Conservation (phyloP, 2,797 vertebrate genomes). For the Ceryle rudis region DNA sequence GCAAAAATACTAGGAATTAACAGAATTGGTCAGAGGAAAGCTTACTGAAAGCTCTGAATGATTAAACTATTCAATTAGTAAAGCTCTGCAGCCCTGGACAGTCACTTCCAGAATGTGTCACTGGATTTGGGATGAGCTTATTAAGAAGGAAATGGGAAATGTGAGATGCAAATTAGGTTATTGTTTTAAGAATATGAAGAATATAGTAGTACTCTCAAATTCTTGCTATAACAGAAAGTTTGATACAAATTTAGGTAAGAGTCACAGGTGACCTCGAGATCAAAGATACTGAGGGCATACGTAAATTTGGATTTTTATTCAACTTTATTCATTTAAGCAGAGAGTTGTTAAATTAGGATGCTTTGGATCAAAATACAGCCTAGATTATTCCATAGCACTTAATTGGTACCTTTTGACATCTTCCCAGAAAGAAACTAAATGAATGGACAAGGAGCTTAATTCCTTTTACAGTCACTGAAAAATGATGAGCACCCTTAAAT, state of each 20-base stretch:
- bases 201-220: background rate
- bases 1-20: background rate
- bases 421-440: background rate
- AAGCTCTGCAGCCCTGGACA: slow-evolving; percentile 39
- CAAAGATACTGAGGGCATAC: background rate
- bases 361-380: background rate
- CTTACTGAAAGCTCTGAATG: background rate
- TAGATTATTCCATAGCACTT: background rate
- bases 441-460: slow-evolving; percentile 37
- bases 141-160: background rate
- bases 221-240: background rate
- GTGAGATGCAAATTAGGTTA: background rate
- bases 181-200: background rate
- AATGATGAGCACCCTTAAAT: slow-evolving; percentile 16
- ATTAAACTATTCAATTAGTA: slow-evolving; percentile 35
- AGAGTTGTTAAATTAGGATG: background rate
- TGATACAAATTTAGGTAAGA: background rate
- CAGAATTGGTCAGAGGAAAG: background rate
- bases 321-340: background rate
- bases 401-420: background rate
- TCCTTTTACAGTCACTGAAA: slow-evolving; percentile 16
- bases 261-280: background rate
- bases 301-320: background rate
- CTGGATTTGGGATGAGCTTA: slow-evolving; percentile 44
- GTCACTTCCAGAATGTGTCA: slow-evolving; percentile 19